Conservation (phyloP, 1,140 invertebrate species). For the Drosophila virilis region DNA sequence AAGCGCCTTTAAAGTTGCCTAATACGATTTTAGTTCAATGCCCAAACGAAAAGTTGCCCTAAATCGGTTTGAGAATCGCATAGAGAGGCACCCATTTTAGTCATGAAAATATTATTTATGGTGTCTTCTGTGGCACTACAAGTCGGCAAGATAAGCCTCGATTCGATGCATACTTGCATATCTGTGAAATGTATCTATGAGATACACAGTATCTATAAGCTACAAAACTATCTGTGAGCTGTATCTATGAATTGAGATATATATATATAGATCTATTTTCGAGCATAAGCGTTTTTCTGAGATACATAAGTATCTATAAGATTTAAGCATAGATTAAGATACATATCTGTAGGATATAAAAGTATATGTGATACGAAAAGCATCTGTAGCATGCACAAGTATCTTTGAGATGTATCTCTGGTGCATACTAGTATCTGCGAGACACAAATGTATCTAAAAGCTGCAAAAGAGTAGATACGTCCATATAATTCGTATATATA, state of each 20-base stretch:
- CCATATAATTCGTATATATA: too few relatives aligned
- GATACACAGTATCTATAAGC: neutral
- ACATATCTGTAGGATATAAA: neutral
- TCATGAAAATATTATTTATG: too few relatives aligned
- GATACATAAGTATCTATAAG: neutral
- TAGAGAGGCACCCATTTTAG: neutral
- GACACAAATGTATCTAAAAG: neutral
- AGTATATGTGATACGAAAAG: neutral
- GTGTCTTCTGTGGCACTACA: too few relatives aligned
- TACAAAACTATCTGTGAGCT: neutral
- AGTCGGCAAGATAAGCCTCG: too few relatives aligned
- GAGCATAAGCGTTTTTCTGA: too few relatives aligned
- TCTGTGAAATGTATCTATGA: neutral
- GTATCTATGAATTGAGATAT: too few relatives aligned
- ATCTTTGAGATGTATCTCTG: neutral
- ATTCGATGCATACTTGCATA: too few relatives aligned
- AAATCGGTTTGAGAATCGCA: constrained; percentile 10
- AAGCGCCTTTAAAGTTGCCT: constrained; percentile 37
- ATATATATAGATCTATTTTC: too few relatives aligned
- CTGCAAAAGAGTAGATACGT: too few relatives aligned
- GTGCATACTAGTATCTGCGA: neutral
- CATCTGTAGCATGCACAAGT: neutral
- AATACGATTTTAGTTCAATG: constrained; percentile 55
- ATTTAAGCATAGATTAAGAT: neutral
- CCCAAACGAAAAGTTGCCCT: neutral